phyloP scores from a whole-genome alignment of 2,797 vertebrate genomes.

The Sparus aurata region DNA sequence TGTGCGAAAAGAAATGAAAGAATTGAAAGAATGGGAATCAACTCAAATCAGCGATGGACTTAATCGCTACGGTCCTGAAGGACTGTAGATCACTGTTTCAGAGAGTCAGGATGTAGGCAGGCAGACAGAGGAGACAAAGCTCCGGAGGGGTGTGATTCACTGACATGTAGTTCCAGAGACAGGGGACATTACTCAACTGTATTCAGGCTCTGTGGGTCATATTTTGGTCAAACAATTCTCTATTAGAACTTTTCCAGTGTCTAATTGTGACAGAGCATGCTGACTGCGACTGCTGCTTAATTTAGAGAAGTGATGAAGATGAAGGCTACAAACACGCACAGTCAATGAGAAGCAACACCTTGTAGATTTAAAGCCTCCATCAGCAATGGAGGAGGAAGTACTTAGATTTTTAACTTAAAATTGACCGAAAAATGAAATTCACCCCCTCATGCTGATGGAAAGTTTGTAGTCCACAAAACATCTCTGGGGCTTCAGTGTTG shows the following conservation, averaged over 20 bases:
- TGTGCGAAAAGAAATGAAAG: background rate
- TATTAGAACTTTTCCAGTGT: slow-evolving; percentile 1
- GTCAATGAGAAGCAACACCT: slow-evolving; percentile 17
- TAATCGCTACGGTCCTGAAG: slow-evolving; percentile 2
- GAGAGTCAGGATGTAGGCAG: slow-evolving; percentile 10
- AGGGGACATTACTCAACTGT: slow-evolving; percentile 30
- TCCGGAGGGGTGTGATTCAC: slow-evolving; percentile 46
- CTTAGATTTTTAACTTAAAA: too few relatives aligned
- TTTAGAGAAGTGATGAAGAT: slow-evolving; percentile 20
- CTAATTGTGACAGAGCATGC: slow-evolving; percentile 15
- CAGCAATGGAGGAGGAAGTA: too few relatives aligned
- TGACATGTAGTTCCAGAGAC: slow-evolving; percentile 23
- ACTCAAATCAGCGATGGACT: background rate
- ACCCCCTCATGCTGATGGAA: too few relatives aligned
- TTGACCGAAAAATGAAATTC: too few relatives aligned
- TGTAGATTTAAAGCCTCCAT: slow-evolving; percentile 2
- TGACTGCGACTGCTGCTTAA: slow-evolving; percentile 11
- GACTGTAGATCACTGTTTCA: slow-evolving; percentile 19
- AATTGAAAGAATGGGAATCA: background rate
- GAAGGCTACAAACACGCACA: background rate
- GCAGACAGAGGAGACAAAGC: slow-evolving; percentile 14
- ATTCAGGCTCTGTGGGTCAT: slow-evolving; percentile 38
- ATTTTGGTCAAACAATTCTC: slow-evolving; percentile 19
- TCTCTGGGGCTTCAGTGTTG: too few relatives aligned
- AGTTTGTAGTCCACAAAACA: too few relatives aligned